Base-by-base conservation (phyloP, 2,888 invertebrate genomes). In the Cheilosia urbana region DNA sequence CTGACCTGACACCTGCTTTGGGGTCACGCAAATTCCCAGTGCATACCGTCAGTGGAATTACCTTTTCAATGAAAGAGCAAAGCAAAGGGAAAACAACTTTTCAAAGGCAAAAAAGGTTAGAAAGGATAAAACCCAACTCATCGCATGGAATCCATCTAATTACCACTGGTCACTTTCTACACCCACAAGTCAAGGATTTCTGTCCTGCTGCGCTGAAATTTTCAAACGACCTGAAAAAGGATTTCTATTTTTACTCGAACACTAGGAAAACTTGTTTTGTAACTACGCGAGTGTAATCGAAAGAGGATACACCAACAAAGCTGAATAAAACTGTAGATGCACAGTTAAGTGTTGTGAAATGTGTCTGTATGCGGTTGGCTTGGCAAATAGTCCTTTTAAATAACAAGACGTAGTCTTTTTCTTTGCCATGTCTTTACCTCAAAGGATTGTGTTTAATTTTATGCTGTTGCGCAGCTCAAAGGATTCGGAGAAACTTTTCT, bases 361-460 rank as follows among this genome's bases (percentile, higher is more conserved):
- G 13, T 13, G 13, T 2, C 13, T 37, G 13, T n/a, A n/a, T 37
- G 13, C 4, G 13, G 9, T 9, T 37, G 37, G 4, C 37, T 13
- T 37, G 37, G 37, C 13, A 37, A 37, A 37, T 37, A 37, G 13
- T 37, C 37, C 37, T 37, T 9, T 30, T 9, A 30, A 45, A 45
- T n/a, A 45, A 34, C n/a, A 21, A 7, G 11, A 47, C 47, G 40
- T 27, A 15, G 40, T 53, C 6, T 49, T 49, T 19, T 30, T 49
- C 19, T 68, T 49, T 19, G 13, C n/a, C 58, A 24, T 27, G 55
- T 21, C 47, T 21, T 21, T 49, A 49, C 57, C 57, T 66, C 66
- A 58, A 60, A 77, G 62, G 53, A 69, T 55, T 45, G 65, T 69
- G 69, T 69, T 62, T 77, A 69, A 77, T 77, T 69, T 69, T 63